Evolutionary conservation across 2,113 vertebrate species (phyloP).

Genomic region (Ochotona princeps): DNA sequence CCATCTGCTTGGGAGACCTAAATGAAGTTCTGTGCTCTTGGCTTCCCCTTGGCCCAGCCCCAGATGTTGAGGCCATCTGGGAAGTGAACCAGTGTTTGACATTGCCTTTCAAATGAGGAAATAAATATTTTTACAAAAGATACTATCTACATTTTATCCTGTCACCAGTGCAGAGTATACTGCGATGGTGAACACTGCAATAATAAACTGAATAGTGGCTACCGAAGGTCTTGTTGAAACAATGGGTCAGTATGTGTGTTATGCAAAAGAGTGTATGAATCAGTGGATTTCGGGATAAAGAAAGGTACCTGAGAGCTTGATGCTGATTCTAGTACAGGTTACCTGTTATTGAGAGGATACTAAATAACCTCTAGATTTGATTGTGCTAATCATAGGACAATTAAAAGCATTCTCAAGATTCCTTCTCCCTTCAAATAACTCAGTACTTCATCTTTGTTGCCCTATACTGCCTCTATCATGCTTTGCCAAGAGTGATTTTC

Average conservation of each 20-base stretch:
- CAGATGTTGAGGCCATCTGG: too few relatives aligned
- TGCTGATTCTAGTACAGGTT: not conserved
- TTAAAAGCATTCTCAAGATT: slow-evolving; percentile 12
- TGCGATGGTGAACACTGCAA: not conserved
- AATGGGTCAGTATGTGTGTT: not conserved
- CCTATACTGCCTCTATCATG: not conserved
- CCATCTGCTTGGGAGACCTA: too few relatives aligned
- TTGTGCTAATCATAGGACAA: not conserved
- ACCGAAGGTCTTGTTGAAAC: not conserved
- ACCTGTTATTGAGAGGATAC: not conserved
- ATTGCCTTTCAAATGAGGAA: too few relatives aligned
- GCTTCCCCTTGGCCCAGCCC: too few relatives aligned
- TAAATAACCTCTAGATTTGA: not conserved
- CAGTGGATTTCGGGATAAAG: not conserved
- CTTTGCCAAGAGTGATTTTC: slow-evolving; percentile 27
- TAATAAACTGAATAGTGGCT: not conserved
- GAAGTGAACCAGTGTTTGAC: too few relatives aligned
- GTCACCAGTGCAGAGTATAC: not conserved
- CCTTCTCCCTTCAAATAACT: not conserved
- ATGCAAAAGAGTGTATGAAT: not conserved
- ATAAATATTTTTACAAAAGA: not conserved
- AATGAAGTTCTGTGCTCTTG: too few relatives aligned
- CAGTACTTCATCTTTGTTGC: not conserved
- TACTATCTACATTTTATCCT: not conserved
- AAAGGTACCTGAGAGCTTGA: not conserved